Conservation (phyloP, 2,888 invertebrate genomes). For the Hartigia nigra region DNA sequence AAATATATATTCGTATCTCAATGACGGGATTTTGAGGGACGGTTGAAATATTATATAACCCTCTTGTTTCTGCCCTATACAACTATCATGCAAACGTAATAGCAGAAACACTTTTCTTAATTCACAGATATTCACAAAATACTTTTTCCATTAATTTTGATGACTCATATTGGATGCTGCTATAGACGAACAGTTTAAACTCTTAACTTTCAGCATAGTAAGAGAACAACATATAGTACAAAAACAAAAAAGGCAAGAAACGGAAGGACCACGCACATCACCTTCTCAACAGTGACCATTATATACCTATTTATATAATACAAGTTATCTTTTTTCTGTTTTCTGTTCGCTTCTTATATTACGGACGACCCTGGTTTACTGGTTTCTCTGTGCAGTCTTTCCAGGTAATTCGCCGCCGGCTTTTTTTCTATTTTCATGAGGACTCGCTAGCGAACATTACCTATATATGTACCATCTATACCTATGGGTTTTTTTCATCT, state of each 20-base stretch:
- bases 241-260: not conserved
- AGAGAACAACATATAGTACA: not conserved
- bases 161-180: not conserved
- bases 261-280: not conserved
- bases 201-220: not conserved
- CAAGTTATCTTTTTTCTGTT: conserved; percentile 61
- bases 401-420: conserved; percentile 61
- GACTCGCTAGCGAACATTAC: conserved; percentile 2
- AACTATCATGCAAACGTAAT: not conserved
- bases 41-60: not conserved
- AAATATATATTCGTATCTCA: not conserved
- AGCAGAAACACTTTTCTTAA: not conserved
- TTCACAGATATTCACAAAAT: not conserved
- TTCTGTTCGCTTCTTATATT: conserved; percentile 65
- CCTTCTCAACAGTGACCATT: conserved; percentile 44
- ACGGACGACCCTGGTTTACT: conserved; percentile 61
- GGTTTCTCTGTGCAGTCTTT: conserved; percentile 65
- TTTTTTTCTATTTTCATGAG: conserved; percentile 43
- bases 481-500: not conserved
- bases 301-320: conserved; percentile 39
- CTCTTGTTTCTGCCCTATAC: not conserved
- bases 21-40: not conserved
- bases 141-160: not conserved
- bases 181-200: not conserved
- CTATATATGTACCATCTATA: conserved; percentile 1